phyloP scores from a whole-genome alignment of 92 coral and sea anemone genomes.

The Palythoa caribaeorum region DNA sequence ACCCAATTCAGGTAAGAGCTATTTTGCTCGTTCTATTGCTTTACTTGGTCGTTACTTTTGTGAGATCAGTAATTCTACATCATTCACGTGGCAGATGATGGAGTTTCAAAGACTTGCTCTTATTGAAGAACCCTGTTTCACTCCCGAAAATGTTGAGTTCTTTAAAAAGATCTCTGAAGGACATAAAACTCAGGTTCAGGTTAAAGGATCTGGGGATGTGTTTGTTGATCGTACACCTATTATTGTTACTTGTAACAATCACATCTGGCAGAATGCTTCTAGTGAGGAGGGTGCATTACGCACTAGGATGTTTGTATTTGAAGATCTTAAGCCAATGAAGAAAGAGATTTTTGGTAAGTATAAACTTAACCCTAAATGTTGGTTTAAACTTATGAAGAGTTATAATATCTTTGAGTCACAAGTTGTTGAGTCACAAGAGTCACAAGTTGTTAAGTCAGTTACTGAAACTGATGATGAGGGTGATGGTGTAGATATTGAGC shows the following conservation, averaged over 20 bases:
- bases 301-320: not conserved
- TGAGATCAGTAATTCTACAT: not conserved
- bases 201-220: not conserved
- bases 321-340: not conserved
- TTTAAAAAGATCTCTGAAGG: conserved; percentile 3
- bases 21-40: not conserved
- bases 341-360: not conserved
- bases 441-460: too few species aligned
- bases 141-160: not conserved
- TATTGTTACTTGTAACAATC: not conserved
- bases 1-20: not conserved
- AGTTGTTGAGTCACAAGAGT: too few species aligned
- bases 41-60: not conserved
- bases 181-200: not conserved
- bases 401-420: too few species aligned
- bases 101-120: not conserved
- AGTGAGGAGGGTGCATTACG: not conserved
- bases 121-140: not conserved
- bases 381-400: not conserved
- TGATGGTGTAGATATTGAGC: too few species aligned
- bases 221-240: not conserved
- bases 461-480: too few species aligned
- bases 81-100: not conserved
- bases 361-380: not conserved
- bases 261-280: not conserved